Base-by-base conservation (phyloP, 2,113 vertebrate species). In the Brachyistius frenatus region DNA sequence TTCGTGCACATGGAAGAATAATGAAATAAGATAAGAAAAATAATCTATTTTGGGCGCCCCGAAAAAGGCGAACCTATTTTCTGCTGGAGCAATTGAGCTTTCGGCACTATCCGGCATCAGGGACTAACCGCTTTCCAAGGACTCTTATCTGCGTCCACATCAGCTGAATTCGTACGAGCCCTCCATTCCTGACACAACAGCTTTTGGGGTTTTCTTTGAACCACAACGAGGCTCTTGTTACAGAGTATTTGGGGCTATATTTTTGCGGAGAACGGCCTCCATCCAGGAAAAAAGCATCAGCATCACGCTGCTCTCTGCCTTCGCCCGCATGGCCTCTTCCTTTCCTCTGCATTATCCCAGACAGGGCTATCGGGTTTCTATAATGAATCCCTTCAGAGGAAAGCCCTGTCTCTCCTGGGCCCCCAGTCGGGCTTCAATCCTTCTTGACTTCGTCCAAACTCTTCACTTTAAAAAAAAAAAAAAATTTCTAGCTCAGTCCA, bases 301-400 rank as follows among this genome's bases (percentile, higher is more conserved):
- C 80, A 73, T 84, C 73, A 31, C 30, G 77, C 86, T 86, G 82
- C 60, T 88, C 70, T 69, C 62, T 23, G 76, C 53, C 80, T 64
- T 63, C 5, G 35, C 56, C 76, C 2, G 47, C 78, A 64, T 50
- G 67, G 76, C 76, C 76, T 86, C 88, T 86, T 88, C 86, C 84
- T 85, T 73, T 83, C 52, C 61, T 78, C 67, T 71, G 68, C 61
- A 66, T 86, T 75, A 81, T 88, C 83, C 86, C 86, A 86, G 88
- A 89, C 87, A 79, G 86, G 23, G 76, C 61, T 91, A 90, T 93
- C 89, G 7, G 73, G 76, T 93, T 92, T 89, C 90, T 77, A 84
- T 80, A 88, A 87, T 86, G 87, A 91, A 82, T 86, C 87, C 87
- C 88, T 53, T 70, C 62, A 80, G 86, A 85, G 86, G 83, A 86